These are phyloP conservation scores for Leptosomus discolor DNA, from an alignment of 2,113 vertebrate species.

Conservation along the genomic window DNA sequence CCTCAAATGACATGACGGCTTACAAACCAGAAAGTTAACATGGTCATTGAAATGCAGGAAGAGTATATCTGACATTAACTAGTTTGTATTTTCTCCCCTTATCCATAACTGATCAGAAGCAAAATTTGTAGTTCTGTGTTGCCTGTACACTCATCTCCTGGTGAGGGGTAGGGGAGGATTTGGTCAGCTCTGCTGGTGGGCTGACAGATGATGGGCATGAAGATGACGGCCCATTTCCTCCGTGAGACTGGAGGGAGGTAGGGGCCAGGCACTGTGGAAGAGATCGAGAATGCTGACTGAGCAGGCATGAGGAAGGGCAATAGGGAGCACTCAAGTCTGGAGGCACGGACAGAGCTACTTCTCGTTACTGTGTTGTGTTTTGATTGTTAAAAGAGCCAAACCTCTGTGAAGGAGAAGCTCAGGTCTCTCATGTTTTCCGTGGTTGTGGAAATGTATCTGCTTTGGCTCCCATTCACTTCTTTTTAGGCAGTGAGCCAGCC, in stretches of 20 bases:
- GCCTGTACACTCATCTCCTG: not conserved
- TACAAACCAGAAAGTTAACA: not conserved
- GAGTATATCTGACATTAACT: not conserved
- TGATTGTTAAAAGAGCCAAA: not conserved
- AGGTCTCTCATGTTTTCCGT: not conserved
- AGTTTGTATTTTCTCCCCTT: not conserved
- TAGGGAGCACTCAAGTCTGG: not conserved
- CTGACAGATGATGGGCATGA: not conserved
- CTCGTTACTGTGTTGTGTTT: not conserved
- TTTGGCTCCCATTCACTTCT: not conserved
- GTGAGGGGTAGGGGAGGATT: not conserved
- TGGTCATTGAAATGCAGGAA: not conserved
- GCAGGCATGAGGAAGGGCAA: not conserved
- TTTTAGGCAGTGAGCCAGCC: not conserved
- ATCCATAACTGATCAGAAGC: not conserved
- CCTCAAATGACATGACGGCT: not conserved
- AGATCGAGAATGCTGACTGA: not conserved
- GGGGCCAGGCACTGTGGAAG: not conserved
- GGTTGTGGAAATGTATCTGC: not conserved
- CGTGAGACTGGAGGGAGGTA: not conserved
- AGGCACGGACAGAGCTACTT: not conserved
- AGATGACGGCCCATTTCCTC: not conserved
- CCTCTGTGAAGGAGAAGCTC: not conserved
- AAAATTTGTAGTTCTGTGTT: not conserved
- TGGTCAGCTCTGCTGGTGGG: not conserved